phyloP scores from a whole-genome alignment of 2,113 vertebrate genomes.

The Talpa occidentalis region DNA sequence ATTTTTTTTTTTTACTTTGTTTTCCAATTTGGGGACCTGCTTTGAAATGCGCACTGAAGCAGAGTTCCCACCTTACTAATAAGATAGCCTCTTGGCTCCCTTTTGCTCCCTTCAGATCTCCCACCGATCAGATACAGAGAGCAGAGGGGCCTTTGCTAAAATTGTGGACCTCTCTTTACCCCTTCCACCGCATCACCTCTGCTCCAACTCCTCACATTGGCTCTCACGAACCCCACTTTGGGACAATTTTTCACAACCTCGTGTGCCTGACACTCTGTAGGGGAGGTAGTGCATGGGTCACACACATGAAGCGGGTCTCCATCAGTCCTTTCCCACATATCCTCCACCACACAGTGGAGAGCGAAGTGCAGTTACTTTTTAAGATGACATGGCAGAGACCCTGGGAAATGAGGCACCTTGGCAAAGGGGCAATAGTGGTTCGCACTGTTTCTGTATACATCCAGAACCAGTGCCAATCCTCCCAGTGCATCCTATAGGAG shows the following conservation, averaged over 20 bases:
- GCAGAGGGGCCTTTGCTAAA: not conserved
- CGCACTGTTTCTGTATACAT: too few species aligned
- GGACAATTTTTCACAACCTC: not conserved
- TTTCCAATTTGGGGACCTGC: not conserved
- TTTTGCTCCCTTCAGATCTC: not conserved
- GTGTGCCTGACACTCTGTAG: too few species aligned
- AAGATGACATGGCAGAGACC: not conserved
- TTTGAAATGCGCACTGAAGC: not conserved
- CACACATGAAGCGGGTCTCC: too few species aligned
- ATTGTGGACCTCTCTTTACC: too few species aligned
- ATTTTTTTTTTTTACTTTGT: not conserved
- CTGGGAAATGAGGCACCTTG: not conserved
- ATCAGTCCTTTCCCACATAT: fast-evolving
- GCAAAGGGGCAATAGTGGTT: fast-evolving
- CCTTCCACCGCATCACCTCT: fast-evolving
- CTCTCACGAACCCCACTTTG: not conserved
- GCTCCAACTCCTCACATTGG: not conserved
- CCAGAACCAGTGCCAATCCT: not conserved
- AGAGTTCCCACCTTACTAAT: not conserved
- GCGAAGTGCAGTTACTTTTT: not conserved
- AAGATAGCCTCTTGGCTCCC: not conserved
- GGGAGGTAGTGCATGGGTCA: too few species aligned
- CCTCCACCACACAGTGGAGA: not conserved
- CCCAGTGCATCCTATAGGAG: not conserved
- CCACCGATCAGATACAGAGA: not conserved